A percentile compares a stretch with the other conserved stretches of the same genome.
Conservation (phyloP, 2,113 vertebrate species). For the Salvelinus namaycush region DNA sequence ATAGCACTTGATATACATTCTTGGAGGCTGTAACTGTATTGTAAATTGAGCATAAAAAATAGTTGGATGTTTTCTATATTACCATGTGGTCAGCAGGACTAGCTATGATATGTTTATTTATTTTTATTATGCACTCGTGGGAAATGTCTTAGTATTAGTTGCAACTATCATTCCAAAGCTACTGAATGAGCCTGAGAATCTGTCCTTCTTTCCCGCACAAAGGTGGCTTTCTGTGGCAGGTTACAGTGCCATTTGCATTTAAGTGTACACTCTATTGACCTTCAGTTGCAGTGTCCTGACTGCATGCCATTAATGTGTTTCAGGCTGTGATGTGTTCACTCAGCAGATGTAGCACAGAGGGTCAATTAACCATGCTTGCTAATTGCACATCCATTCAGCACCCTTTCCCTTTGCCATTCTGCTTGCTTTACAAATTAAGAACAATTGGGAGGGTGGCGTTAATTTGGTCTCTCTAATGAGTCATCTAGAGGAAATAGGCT, state of each 20-base stretch:
- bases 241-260: conserved; percentile 70
- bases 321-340: conserved; percentile 84
- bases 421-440: conserved; percentile 87
- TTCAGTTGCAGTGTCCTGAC: conserved; percentile 77
- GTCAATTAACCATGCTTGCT: conserved; percentile 82
- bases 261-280: conserved; percentile 65
- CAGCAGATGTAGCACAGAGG: conserved; percentile 76
- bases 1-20: too few species aligned
- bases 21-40: too few species aligned
- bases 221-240: conserved; percentile 26
- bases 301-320: conserved; percentile 83
- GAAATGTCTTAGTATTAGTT: too few species aligned
- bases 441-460: conserved; percentile 83
- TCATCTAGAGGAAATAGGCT: conserved; percentile 80
- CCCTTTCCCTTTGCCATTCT: conserved; percentile 59
- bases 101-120: too few species aligned
- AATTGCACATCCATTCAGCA: conserved; percentile 78
- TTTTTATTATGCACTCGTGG: too few species aligned
- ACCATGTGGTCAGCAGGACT: too few species aligned
- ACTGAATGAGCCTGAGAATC: too few species aligned
- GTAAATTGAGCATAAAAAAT: too few species aligned
- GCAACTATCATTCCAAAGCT: too few species aligned
- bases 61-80: too few species aligned
- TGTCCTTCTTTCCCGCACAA: background rate
- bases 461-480: conserved; percentile 87